Conservation (phyloP, 2,888 invertebrate genomes). For the Thera britannica region DNA sequence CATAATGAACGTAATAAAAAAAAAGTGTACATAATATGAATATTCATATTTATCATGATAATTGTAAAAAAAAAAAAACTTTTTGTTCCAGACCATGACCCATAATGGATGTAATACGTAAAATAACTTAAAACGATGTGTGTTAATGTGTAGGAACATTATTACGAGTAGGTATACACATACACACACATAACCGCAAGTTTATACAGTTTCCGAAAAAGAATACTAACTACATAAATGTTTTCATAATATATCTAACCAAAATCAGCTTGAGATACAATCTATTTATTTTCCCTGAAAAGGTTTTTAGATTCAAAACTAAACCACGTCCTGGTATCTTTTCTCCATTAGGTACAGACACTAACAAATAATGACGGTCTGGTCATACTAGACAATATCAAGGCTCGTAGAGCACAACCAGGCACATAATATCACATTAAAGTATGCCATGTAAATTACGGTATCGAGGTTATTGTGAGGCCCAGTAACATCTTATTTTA, state of each 20-base stretch:
- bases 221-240: neutral
- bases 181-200: too few species aligned
- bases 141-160: too few species aligned
- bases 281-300: neutral
- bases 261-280: neutral
- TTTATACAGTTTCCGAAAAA: too few species aligned
- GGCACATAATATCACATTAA: slow-evolving; percentile 61
- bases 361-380: slow-evolving; percentile 57
- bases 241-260: neutral
- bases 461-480: slow-evolving; percentile 59
- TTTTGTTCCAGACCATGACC: too few species aligned
- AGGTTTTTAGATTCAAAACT: slow-evolving; percentile 19
- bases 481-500: slow-evolving; percentile 74
- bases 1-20: too few species aligned
- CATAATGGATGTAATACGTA: too few species aligned
- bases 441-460: slow-evolving; percentile 62
- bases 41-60: too few species aligned
- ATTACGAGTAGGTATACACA: too few species aligned
- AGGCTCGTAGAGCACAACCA: slow-evolving; percentile 51
- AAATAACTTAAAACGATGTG: too few species aligned
- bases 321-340: slow-evolving; percentile 46
- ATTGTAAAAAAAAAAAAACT: too few species aligned
- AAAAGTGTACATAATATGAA: too few species aligned
- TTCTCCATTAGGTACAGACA: slow-evolving; percentile 49
- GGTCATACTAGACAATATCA: slow-evolving; percentile 52